A percentile compares a stretch with the other conserved stretches of the same genome.
Conservation (phyloP, 2,888 invertebrate species). For the Drosophila basisetae region DNA sequence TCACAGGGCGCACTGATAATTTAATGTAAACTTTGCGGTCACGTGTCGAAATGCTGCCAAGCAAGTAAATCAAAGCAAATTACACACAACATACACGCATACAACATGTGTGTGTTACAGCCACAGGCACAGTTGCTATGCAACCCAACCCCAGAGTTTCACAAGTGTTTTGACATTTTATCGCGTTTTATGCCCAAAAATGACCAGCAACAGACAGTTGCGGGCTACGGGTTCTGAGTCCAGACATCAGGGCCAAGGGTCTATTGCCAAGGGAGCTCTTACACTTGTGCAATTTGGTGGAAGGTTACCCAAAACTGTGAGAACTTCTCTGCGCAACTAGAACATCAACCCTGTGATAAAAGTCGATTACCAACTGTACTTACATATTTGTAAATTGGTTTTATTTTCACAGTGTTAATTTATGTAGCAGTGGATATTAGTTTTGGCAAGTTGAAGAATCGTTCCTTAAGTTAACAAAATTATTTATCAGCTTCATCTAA, state of each 20-base stretch:
- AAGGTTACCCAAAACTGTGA: conserved; percentile 61
- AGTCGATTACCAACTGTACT: conserved; percentile 10
- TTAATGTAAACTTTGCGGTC: conserved; percentile 79
- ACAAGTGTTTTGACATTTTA: conserved; percentile 80
- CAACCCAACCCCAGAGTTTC: conserved; percentile 40
- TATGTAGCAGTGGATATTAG: background rate
- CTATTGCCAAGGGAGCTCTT: conserved; percentile 76
- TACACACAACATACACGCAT: conserved; percentile 30
- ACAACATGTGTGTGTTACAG: conserved; percentile 22
- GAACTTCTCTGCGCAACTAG: conserved; percentile 38
- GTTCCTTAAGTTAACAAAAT: too few relatives aligned
- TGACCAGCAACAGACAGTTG: conserved; percentile 57
- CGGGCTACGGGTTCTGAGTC: conserved; percentile 3
- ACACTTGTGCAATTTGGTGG: conserved; percentile 64
- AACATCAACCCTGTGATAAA: conserved; percentile 57
- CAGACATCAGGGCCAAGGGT: conserved; percentile 32
- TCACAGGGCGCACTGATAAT: conserved; percentile 55
- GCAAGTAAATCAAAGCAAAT: conserved; percentile 72
- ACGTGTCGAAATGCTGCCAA: conserved; percentile 58
- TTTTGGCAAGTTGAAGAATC: background rate
- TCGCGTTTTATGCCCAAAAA: conserved; percentile 63
- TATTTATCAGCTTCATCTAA: background rate
- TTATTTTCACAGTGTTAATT: background rate
- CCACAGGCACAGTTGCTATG: conserved; percentile 30
- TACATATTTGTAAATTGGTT: conserved; percentile 22